Conservation (phyloP, 2,113 vertebrate genomes). For the Clarias batrachus region DNA sequence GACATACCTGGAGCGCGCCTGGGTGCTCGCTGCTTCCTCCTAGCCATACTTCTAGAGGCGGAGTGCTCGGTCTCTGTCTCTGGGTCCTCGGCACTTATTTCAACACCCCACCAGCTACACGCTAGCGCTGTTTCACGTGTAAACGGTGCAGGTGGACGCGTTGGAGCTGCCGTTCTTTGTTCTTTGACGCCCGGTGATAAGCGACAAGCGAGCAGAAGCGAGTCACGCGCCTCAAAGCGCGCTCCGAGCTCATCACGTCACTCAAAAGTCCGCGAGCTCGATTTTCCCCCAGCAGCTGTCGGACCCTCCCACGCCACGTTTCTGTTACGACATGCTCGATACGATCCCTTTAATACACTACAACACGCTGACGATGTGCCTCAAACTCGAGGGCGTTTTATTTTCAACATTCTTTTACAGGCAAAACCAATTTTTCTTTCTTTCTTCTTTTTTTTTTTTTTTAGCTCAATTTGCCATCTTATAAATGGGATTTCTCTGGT, state of each 20-base stretch:
- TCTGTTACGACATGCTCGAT: not conserved
- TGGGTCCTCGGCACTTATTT: slow-evolving; percentile 18
- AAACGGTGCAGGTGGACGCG: slow-evolving; percentile 16
- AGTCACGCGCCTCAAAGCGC: slow-evolving; percentile 35
- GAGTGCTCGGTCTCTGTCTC: not conserved
- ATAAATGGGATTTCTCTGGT: not conserved
- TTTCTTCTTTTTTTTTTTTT: not conserved
- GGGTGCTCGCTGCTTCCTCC: slow-evolving; percentile 98
- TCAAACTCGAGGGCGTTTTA: not conserved
- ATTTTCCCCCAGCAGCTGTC: slow-evolving; percentile 13
- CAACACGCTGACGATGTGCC: not conserved
- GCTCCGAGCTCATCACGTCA: slow-evolving; percentile 50
- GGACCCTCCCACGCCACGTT: slow-evolving; percentile 33
- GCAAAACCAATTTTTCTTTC: too few species aligned
- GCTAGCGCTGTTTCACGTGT: not conserved
- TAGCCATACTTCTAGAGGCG: slow-evolving; percentile 78
- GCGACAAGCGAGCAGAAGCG: slow-evolving; percentile 32
- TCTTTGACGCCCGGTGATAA: slow-evolving; percentile 11
- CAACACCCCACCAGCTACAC: not conserved
- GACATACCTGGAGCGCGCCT: slow-evolving; percentile 91
- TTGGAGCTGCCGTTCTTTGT: slow-evolving; percentile 36
- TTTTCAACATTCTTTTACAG: not conserved
- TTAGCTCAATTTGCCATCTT: not conserved
- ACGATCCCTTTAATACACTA: not conserved
- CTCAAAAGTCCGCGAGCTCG: slow-evolving; percentile 52